Evolutionary conservation across 2,888 invertebrate genomes (phyloP), one percentile per base, ranked within the genome.

Genomic region (Aporophyla nigra): DNA sequence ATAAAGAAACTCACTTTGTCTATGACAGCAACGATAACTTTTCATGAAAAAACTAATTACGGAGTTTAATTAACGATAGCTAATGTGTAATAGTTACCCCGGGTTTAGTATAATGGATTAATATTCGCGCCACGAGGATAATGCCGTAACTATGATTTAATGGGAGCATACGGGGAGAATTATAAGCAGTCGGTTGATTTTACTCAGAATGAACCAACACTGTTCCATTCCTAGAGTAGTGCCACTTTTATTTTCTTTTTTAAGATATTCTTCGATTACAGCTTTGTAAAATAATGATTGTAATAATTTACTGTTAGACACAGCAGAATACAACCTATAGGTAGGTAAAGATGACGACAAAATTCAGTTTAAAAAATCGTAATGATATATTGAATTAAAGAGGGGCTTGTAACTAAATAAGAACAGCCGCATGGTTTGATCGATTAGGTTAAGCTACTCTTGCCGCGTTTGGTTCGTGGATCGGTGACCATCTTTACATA

Each of bases 61-160:
- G 12, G 59, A 27, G 27, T 53, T 73, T 71, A 69, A 82, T 77
- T 71, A 76, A 74, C 62, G 68, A 61, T 40, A 65, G 27, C 6
- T 12, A 53, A 71, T 59, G 72, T 46, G 16, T 53, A 33, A 54
- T 58, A 33, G 69, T 40, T 70, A 33, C 33, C 56, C 19, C 14
- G 71, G 49, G 58, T 72, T 80, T 51, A 75, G 33, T 74, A 40
- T 53, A 69, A 73, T 71, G 46, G 53, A 74, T 82, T 85, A 74
- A 74, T 74, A 82, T 83, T 77, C 71, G 54, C 40, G 33, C 21
- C 82, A 74, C 78, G 68, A 19, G 82, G 56, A n/a, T 74, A 71
- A 56, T 71, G 40, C 19, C 51, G 40, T 49, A 65, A 71, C 43
- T 80, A 63, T 73, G 62, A 85, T 71, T 53, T 74, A 71, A 53